Conservation (phyloP, 2,113 vertebrate species). For the Hylia prasina region DNA sequence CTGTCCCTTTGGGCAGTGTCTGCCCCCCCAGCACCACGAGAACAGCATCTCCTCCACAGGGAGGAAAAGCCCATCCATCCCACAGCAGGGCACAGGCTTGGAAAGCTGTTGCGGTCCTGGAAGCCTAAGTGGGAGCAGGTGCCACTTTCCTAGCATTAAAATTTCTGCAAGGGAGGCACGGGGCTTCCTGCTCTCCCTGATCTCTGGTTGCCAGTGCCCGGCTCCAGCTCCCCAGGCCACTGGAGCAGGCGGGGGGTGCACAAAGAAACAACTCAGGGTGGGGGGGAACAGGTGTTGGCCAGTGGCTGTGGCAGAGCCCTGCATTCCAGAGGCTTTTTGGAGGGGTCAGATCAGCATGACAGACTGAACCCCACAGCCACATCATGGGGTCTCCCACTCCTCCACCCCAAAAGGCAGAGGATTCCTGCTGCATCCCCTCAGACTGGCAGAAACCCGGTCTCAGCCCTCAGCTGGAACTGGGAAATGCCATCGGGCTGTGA, state of each 20-base stretch:
- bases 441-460: not conserved
- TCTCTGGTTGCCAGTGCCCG: not conserved
- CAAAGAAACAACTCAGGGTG: accelerated
- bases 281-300: not conserved
- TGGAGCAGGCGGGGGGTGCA: accelerated
- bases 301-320: not conserved
- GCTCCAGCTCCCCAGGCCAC: not conserved
- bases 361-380: not conserved
- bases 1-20: accelerated
- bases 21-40: accelerated
- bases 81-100: not conserved
- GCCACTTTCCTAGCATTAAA: not conserved
- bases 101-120: not conserved
- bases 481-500: not conserved
- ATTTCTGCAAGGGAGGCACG: not conserved
- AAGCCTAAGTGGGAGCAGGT: not conserved
- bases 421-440: not conserved
- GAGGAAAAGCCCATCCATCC: not conserved
- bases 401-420: not conserved
- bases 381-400: not conserved
- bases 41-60: not conserved
- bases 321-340: not conserved
- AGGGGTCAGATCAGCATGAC: accelerated
- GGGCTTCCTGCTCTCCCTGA: not conserved
- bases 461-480: not conserved